phyloP scores from a whole-genome alignment of 2,888 invertebrate genomes.

The Drosophila ustulata region DNA sequence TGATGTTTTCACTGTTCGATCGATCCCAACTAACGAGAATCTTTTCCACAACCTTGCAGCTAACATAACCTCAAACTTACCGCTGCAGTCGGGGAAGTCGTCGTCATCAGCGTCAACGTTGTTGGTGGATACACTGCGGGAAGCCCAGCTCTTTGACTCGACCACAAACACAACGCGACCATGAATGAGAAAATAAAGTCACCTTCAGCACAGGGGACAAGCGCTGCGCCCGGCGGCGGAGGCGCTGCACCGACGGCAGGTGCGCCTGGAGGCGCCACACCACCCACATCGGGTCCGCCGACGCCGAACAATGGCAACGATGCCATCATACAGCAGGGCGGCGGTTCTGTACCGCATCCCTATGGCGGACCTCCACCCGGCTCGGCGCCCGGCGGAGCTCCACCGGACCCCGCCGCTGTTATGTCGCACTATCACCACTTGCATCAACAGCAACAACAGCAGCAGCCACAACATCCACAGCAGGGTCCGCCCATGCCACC shows the following conservation, averaged over 20 bases:
- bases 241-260: slow-evolving; percentile 47
- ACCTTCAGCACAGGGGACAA: slow-evolving; percentile 82
- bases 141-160: slow-evolving; percentile 68
- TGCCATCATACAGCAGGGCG: slow-evolving; percentile 68
- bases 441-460: slow-evolving; percentile 81
- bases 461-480: slow-evolving; percentile 76
- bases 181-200: slow-evolving; percentile 85
- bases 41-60: slow-evolving; percentile 71
- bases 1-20: slow-evolving; percentile 26
- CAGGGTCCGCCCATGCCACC: slow-evolving; percentile 75
- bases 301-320: slow-evolving; percentile 82
- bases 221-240: slow-evolving; percentile 20
- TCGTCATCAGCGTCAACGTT: slow-evolving; percentile 76
- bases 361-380: slow-evolving; percentile 80
- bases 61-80: slow-evolving; percentile 80
- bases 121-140: slow-evolving; percentile 68
- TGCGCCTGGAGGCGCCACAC: slow-evolving; percentile 64
- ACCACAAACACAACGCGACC: slow-evolving; percentile 58
- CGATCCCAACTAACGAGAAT: slow-evolving; percentile 43
- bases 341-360: slow-evolving; percentile 72
- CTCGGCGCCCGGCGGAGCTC: slow-evolving; percentile 67
- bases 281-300: slow-evolving; percentile 75
- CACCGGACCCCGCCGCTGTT: slow-evolving; percentile 73
- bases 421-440: slow-evolving; percentile 84
- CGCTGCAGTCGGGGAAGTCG: slow-evolving; percentile 83